Evolutionary conservation across 2,888 invertebrate species (phyloP).

Genomic region (Fissipunctia ypsillon): DNA sequence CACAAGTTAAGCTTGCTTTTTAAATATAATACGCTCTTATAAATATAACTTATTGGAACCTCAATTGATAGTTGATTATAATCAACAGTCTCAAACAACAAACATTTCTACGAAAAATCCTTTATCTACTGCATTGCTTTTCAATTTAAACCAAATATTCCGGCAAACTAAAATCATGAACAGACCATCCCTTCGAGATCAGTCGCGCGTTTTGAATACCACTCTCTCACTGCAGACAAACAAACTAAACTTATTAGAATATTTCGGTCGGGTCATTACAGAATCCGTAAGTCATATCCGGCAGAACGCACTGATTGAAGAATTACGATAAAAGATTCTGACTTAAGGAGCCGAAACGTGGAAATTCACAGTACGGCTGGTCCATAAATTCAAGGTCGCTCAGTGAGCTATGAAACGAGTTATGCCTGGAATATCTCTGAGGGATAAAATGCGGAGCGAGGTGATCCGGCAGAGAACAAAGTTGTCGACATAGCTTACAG

Average conservation of each 20-base stretch:
- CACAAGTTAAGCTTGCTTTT: background rate
- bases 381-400: no score
- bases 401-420: no score
- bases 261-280: conserved; percentile 65
- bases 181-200: conserved; percentile 56
- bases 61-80: conserved; percentile 2
- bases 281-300: no score
- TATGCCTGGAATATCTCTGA: no score
- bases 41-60: background rate
- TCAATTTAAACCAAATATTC: conserved; percentile 46
- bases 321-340: no score
- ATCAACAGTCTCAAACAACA: conserved; percentile 2
- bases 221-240: conserved; percentile 54
- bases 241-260: conserved; percentile 70
- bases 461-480: no score
- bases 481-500: no score
- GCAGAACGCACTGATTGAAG: no score
- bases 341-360: no score
- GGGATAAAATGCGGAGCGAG: no score
- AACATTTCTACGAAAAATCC: conserved; percentile 13
- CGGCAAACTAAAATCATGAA: conserved; percentile 58
- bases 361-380: no score
- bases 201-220: conserved; percentile 62
- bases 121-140: conserved; percentile 17
- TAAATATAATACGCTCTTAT: background rate